Evolutionary conservation across 2,113 vertebrate genomes (phyloP).

Genomic region (Acinonyx jubatus): DNA sequence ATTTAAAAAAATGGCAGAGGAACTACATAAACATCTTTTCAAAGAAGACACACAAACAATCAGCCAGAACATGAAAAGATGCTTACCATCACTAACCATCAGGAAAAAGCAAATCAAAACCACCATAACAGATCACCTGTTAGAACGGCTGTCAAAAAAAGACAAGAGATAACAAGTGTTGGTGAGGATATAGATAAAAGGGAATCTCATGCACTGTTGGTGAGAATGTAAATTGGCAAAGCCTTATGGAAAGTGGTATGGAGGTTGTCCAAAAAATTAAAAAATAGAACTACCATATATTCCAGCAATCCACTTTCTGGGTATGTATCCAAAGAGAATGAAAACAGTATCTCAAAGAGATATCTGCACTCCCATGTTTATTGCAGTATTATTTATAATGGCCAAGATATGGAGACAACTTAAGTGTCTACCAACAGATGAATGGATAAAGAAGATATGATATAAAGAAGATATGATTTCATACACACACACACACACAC

Average conservation of each 20-base stretch:
- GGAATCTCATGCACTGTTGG: not conserved
- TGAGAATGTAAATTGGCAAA: not conserved
- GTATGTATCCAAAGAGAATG: not conserved
- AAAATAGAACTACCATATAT: not conserved
- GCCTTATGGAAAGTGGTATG: not conserved
- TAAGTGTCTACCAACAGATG: not conserved
- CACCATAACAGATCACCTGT: not conserved
- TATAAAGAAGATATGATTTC: not conserved
- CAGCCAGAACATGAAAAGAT: not conserved
- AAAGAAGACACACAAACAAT: not conserved
- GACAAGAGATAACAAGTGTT: not conserved
- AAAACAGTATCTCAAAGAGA: not conserved
- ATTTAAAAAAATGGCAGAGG: not conserved
- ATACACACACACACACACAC: no score
- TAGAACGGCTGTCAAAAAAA: not conserved
- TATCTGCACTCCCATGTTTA: not conserved
- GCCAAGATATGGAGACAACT: not conserved
- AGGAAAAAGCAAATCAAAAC: conserved; percentile 2
- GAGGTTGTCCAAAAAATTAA: not conserved
- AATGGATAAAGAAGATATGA: not conserved
- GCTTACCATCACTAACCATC: not conserved
- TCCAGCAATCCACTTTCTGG: not conserved
- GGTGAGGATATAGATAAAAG: not conserved
- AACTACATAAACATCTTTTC: not conserved
- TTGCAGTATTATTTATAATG: not conserved